Conservation (phyloP, 2,888 invertebrate species). For the Pollenia angustigena region DNA sequence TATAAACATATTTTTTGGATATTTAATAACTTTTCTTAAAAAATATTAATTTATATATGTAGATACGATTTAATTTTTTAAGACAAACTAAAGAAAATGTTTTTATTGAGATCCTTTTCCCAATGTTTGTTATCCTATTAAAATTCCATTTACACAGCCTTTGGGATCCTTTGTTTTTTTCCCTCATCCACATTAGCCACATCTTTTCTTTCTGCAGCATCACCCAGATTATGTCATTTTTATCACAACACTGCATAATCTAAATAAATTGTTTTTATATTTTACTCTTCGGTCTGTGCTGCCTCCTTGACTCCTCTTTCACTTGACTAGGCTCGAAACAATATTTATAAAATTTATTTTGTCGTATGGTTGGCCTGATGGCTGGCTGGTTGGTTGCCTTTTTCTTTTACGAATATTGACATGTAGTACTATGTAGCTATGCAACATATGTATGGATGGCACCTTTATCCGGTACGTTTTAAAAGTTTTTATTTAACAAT, state of each 20-base stretch:
- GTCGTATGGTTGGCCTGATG: neutral
- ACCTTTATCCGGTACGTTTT: slow-evolving; percentile 14
- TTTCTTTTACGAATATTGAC: slow-evolving; percentile 1
- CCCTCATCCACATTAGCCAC: neutral
- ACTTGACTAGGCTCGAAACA: slow-evolving; percentile 4
- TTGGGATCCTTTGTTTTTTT: neutral
- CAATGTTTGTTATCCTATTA: neutral
- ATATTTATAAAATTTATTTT: neutral
- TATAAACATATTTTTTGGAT: no score
- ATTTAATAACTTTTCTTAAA: no score
- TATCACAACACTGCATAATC: neutral
- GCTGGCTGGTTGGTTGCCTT: neutral
- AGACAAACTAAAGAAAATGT: no score
- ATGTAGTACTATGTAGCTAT: neutral
- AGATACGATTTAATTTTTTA: no score
- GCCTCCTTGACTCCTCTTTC: neutral
- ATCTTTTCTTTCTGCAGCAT: neutral
- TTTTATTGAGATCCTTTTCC: no score
- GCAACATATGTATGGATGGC: slow-evolving; percentile 15
- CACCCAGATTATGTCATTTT: neutral
- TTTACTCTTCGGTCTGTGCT: neutral
- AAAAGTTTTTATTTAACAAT: slow-evolving; percentile 24
- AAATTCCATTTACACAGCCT: neutral
- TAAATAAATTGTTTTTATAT: slow-evolving; percentile 25
- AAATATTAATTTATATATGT: no score